Percentiles rank a stretch among this genome's conserved stretches.
Conservation (phyloP, 2,888 invertebrate genomes). For the Leucophenga maculata region DNA sequence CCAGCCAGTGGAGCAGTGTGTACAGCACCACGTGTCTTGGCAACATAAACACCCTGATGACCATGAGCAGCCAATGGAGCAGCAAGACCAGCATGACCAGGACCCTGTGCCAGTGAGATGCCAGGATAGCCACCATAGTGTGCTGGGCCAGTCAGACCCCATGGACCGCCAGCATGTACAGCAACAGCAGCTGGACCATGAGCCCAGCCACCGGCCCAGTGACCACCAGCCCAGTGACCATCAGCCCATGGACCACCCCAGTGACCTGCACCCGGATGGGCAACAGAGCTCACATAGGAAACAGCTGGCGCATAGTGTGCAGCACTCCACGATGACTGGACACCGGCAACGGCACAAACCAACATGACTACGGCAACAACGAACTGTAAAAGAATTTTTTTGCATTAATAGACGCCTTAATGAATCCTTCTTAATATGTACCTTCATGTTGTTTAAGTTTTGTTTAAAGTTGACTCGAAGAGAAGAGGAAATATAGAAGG, state of each 20-base stretch:
- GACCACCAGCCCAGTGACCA: conserved; percentile 42
- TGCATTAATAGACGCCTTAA: not conserved
- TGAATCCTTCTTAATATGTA: conserved; percentile 29
- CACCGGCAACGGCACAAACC: conserved; percentile 67
- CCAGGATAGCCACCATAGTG: conserved; percentile 64
- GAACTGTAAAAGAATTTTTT: conserved; percentile 55
- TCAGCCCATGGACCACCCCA: conserved; percentile 48
- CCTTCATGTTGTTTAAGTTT: conserved; percentile 69
- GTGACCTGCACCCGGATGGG: conserved; percentile 46
- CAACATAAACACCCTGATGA: conserved; percentile 69
- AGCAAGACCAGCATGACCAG: conserved; percentile 53
- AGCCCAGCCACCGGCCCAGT: conserved; percentile 51
- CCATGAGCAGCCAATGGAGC: conserved; percentile 64
- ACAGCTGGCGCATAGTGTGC: conserved; percentile 61
- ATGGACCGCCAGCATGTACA: conserved; percentile 45
- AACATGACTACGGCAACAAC: conserved; percentile 70
- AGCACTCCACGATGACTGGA: conserved; percentile 65
- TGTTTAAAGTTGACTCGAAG: conserved; percentile 45
- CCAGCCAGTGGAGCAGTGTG: conserved; percentile 71
- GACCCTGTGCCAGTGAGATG: conserved; percentile 67
- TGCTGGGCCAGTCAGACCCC: conserved; percentile 52
- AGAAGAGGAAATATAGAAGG: conserved; percentile 44
- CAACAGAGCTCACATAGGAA: conserved; percentile 62
- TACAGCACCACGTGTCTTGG: conserved; percentile 71
- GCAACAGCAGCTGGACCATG: conserved; percentile 58